Base-by-base conservation (phyloP, 2,888 invertebrate genomes). In the Andrena hattorfiana region DNA sequence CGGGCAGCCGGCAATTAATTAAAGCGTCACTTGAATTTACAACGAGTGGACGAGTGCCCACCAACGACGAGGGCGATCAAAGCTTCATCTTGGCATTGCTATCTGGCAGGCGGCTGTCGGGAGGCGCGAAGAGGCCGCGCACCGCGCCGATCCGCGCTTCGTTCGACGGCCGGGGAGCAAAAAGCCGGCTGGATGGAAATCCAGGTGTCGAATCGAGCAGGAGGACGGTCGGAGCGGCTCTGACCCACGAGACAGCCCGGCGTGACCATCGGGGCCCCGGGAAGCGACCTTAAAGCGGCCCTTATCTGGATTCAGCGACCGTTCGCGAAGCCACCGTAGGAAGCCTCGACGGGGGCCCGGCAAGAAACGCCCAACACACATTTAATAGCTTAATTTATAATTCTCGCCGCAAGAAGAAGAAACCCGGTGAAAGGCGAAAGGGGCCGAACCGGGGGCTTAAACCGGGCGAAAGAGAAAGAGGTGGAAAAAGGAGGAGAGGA, bases 341-440 rank as follows among this genome's bases (percentile, higher is more conserved):
- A 83, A 75, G 79, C 62, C 67, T 62, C 42, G 32, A 69, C 60
- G 64, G 42, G 68, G 64, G 35, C 20, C 74, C 30, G 7, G 83
- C 84, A 91, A 90, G 84, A 89, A 89, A 84, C 71, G 74, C 71
- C 60, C 87, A 86, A 90, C 89, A 89, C 90, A 91, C 89, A 89
- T 92, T 92, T 92, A 93, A 93, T 92, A 93, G 92, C 92, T 93
- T 92, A 92, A 93, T 93, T 93, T 93, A 93, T 92, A 93, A 93
- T 92, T 93, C 92, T 89, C 91, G 84, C 87, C 78, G 86, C 80
- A 86, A 84, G 81, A 89, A 90, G 85, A 88, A 89, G 82, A 84
- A 70, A 64, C 32, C 28, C 23, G 63, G 76, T 49, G 85, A 66
- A 62, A 63, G 79, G 42, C 51, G 30, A 30, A 20, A 64, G 56